Conservation (phyloP, 2,888 invertebrate species). For the Drosophila rellima region DNA sequence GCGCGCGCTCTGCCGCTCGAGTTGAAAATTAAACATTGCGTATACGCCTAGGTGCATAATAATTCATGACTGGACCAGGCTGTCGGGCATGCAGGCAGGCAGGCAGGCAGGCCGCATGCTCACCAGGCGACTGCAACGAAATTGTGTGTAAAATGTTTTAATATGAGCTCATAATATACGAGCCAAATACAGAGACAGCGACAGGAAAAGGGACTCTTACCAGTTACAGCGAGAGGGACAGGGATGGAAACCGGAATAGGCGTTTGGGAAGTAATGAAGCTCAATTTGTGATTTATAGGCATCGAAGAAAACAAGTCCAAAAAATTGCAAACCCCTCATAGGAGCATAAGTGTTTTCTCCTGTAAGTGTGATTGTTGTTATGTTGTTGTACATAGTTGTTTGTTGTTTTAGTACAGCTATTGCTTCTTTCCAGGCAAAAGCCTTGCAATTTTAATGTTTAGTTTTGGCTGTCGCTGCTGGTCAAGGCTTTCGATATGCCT, state of each 20-base stretch:
- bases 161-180: constrained; percentile 78
- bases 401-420: constrained; percentile 27
- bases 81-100: constrained; percentile 27
- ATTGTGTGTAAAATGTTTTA: constrained; percentile 81
- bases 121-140: constrained; percentile 62
- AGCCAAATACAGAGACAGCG: constrained; percentile 36
- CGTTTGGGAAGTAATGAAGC: constrained; percentile 52
- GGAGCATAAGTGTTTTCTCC: constrained; percentile 45
- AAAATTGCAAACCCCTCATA: constrained; percentile 30
- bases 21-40: constrained; percentile 83
- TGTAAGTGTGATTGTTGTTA: constrained; percentile 50
- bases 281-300: constrained; percentile 76
- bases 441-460: constrained; percentile 70
- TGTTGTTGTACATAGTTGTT: constrained; percentile 28
- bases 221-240: constrained; percentile 20
- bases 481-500: constrained; percentile 73
- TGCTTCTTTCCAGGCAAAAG: constrained; percentile 33
- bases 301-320: constrained; percentile 36
- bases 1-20: constrained; percentile 54
- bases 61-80: constrained; percentile 68
- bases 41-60: constrained; percentile 82
- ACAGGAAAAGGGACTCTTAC: background rate
- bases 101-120: constrained; percentile 24
- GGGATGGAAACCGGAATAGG: constrained; percentile 5
- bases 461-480: constrained; percentile 56